Evolutionary conservation across 2,888 invertebrate genomes (phyloP).

Genomic region (Cryptocheilus praepositus): DNA sequence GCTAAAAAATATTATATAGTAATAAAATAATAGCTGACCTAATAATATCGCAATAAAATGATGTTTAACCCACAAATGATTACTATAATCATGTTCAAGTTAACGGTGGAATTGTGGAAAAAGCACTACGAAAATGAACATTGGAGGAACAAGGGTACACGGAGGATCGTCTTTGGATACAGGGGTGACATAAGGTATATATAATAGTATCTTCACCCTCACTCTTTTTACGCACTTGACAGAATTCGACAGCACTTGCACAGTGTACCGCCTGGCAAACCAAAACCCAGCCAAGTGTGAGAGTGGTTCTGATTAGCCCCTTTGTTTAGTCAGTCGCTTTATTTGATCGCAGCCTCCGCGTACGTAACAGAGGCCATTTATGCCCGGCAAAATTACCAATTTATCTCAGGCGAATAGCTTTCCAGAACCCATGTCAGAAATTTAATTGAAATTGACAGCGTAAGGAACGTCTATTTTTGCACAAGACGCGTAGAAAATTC

Average conservation of each 20-base stretch:
- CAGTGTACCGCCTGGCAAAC: slow-evolving; percentile 35
- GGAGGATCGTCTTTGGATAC: background rate
- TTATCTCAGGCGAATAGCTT: background rate
- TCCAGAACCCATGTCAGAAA: too few relatives aligned
- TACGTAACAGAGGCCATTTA: too few relatives aligned
- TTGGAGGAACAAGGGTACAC: background rate
- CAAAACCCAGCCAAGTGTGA: slow-evolving; percentile 37
- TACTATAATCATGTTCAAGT: too few relatives aligned
- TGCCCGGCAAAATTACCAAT: slow-evolving; percentile 41
- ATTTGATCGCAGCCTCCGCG: slow-evolving; percentile 30
- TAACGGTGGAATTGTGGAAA: background rate
- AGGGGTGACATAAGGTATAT: background rate
- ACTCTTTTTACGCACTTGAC: slow-evolving; percentile 20
- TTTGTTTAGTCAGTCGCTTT: slow-evolving; percentile 45
- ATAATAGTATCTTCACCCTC: background rate
- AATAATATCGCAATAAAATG: too few relatives aligned
- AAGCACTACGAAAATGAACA: background rate
- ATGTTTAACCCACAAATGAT: too few relatives aligned
- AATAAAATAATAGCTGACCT: too few relatives aligned
- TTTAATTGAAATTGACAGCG: too few relatives aligned
- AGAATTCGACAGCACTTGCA: slow-evolving; percentile 20
- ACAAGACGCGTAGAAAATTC: too few relatives aligned
- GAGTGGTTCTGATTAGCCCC: slow-evolving; percentile 48
- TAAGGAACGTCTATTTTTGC: too few relatives aligned
- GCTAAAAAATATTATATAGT: too few relatives aligned